Percentiles rank a stretch among this genome's conserved stretches.
These are phyloP conservation scores for Heliothis virescens DNA, from an alignment of 1,140 invertebrate genomes.

Conservation along the genomic window DNA sequence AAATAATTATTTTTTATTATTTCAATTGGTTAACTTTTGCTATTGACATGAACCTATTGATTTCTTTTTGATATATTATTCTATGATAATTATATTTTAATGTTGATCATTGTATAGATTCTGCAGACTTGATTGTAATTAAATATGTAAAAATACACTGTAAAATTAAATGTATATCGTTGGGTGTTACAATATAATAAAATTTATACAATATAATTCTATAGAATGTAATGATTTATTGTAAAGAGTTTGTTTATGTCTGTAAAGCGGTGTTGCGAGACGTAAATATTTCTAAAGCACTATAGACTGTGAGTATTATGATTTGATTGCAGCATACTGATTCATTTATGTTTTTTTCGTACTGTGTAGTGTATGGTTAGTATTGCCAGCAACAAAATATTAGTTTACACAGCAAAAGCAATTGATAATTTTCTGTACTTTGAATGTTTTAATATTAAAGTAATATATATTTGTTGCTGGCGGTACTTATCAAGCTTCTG, in stretches of 20 bases:
- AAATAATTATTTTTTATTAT: not conserved
- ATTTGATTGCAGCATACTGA: not conserved
- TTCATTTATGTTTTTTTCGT: not conserved
- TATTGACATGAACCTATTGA: not conserved
- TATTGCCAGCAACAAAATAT: not conserved
- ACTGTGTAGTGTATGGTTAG: conserved; percentile 3
- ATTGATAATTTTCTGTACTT: too few species aligned
- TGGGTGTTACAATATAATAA: conserved; percentile 31
- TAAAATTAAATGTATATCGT: conserved; percentile 29
- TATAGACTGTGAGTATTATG: conserved; percentile 10
- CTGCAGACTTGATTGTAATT: conserved; percentile 25
- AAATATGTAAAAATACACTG: conserved; percentile 24
- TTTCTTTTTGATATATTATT: not conserved
- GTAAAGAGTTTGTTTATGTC: not conserved
- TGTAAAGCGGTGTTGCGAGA: not conserved
- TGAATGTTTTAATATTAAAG: too few species aligned
- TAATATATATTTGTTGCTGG: too few species aligned
- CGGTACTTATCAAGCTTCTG: conserved; percentile 4
- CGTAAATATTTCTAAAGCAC: conserved; percentile 20
- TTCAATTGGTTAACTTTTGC: not conserved
- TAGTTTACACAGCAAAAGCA: too few species aligned
- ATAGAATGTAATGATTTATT: not conserved
- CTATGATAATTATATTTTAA: not conserved
- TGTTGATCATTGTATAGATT: not conserved
- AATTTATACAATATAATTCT: conserved; percentile 34